Percentiles rank a stretch among this genome's conserved stretches.
phyloP scores from a whole-genome alignment of 2,113 vertebrate species.

The Tylochromis polylepis region DNA sequence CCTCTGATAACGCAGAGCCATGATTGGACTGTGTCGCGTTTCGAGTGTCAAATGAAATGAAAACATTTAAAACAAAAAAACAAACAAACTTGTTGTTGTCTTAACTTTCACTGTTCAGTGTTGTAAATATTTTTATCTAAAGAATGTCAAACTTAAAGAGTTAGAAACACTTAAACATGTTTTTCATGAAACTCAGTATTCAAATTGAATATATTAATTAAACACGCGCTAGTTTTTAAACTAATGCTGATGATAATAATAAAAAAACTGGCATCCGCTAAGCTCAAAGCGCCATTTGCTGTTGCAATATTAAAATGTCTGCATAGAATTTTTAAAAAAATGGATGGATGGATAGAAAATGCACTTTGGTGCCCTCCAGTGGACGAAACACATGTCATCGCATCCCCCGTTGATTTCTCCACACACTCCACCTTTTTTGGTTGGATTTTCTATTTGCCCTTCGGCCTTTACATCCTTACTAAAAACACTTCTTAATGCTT shows the following conservation, averaged over 20 bases:
- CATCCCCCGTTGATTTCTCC: not conserved
- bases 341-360: not conserved
- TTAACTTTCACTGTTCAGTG: not conserved
- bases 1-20: not conserved
- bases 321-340: not conserved
- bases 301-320: not conserved
- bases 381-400: not conserved
- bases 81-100: not conserved
- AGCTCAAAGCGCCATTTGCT: not conserved
- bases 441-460: not conserved
- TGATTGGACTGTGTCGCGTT: not conserved
- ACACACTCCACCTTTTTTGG: not conserved
- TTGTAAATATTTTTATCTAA: not conserved
- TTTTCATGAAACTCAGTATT: not conserved
- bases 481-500: not conserved
- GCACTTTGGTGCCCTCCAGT: not conserved
- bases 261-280: not conserved
- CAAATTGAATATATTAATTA: too few species aligned
- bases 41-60: not conserved
- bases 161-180: too few species aligned
- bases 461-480: not conserved
- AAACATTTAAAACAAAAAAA: not conserved
- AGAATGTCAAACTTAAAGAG: not conserved
- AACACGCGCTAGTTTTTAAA: rapidly evolving
- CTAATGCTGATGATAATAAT: not conserved